Evolutionary conservation across 37 sponge, comb jelly and placozoan species (phyloP), one percentile per base, ranked within the genome.

Genomic region (Crambe crambe): DNA sequence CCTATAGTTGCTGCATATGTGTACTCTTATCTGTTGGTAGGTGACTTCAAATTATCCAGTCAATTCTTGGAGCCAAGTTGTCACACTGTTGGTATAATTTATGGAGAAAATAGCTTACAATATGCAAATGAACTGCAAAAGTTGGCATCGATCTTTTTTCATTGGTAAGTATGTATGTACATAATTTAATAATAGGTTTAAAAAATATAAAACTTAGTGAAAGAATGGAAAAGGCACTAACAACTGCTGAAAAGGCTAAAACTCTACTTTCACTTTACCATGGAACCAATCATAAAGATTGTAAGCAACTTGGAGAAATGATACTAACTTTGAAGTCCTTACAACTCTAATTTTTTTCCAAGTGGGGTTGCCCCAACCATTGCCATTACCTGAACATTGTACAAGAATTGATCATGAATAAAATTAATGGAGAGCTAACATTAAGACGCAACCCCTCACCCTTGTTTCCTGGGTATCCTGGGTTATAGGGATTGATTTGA

Each of bases 81-180:
- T 58, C 27, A 82, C 41, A 58, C 64, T 9, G 89, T 89, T 41
- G 79, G 83, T 35, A 79, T 30, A 15, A 58, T 78, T 38, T 71
- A 72, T 77, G 89, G 89, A 3, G 26, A 51, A 17, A 10, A 47
- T 25, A 89, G 89, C 75, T 73, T 89, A 42, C 84, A 89, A 61
- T 36, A 68, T 42, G 84, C 66, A 18, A 80, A 60, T 42, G 89
- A 89, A 62, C 58, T 78, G 26, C 58, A 73, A 40, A 89, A 89
- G 29, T 59, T 89, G 6, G 89, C 89, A 68, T 83, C 74, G 25
- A 72, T 89, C n/a, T 60, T 68, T 18, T 89, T 89, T 37, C 56
- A 83, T 47, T 72, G 88, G 88, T 87, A 5, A 68, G 40, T 37
- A 61, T 3, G 20, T 68, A 5, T 3, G n/a, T n/a, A n/a, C 12